These are phyloP conservation scores for Drosophila sordidapex DNA, from an alignment of 2,888 invertebrate species.

Conservation along the genomic window DNA sequence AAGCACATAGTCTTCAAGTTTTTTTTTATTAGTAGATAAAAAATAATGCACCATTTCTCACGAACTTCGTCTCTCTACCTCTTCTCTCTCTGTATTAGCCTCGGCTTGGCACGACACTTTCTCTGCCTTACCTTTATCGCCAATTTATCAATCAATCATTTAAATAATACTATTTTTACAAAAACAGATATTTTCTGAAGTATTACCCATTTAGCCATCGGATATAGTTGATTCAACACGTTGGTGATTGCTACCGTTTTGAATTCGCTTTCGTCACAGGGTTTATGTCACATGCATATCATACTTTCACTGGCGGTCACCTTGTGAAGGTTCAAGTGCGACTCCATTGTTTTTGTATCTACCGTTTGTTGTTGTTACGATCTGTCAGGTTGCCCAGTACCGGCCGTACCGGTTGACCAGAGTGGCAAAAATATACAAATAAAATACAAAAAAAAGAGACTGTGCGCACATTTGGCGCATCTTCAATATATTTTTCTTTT, in stretches of 20 bases:
- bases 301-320: constrained; percentile 73
- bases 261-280: constrained; percentile 8
- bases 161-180: constrained; percentile 7
- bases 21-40: not conserved
- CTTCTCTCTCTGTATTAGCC: constrained; percentile 13
- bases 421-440: constrained; percentile 8
- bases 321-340: constrained; percentile 76
- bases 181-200: not conserved
- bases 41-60: constrained; percentile 3
- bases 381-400: constrained; percentile 37
- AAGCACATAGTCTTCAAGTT: not conserved
- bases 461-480: constrained; percentile 50
- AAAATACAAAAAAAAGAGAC: constrained; percentile 32
- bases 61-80: not conserved
- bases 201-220: constrained; percentile 4
- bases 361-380: constrained; percentile 1
- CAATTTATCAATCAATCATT: constrained; percentile 52
- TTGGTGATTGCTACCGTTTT: not conserved
- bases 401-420: constrained; percentile 52
- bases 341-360: constrained; percentile 36
- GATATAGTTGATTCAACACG: constrained; percentile 34
- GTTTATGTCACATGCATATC: constrained; percentile 62
- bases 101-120: constrained; percentile 42
- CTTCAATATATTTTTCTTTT: constrained; percentile 21
- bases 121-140: constrained; percentile 28